Evolutionary conservation across 2,888 invertebrate species (phyloP), one percentile per base, ranked within the genome.

Genomic region (Harpalus rufipes): DNA sequence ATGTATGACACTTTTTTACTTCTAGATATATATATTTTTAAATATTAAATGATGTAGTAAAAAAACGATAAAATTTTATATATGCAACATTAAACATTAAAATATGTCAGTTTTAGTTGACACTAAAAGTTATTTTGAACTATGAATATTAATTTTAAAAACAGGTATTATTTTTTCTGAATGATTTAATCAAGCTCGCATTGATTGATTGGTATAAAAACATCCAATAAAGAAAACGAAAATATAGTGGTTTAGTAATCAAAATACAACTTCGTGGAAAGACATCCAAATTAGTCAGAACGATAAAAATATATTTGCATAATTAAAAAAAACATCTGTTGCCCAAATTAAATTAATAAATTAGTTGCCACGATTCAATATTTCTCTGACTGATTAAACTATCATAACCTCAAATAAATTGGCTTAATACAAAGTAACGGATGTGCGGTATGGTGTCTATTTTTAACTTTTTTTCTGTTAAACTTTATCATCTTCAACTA

Each of bases 401-500:
- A 56, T 39, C 63, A 68, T 39, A 81, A 16, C 41, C 32, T 81
- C 18, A 25, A 74, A 82, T 82, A 74, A 82, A 82, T 82, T 82
- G 59, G 72, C 68, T 65, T 82, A 82, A 82, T 72, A 82, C 32
- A 74, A 82, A 82, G 82, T 82, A 82, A 82, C 82, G 82, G 82
- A 82, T 82, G 82, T 82, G 32, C 58, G n/a, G 32, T 58, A 44
- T 44, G 51, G 58, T n/a, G 56, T 56, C 72, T 82, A 82, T 82
- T 82, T 82, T 82, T 82, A 82, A 82, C 68, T 82, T 82, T 82
- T 82, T 72, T 68, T 58, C 56, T 72, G 59, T 58, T 72, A 82
- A 76, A 83, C 76, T 83, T 83, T 83, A 83, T 83, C 61, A 83
- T 74, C 83, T 83, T 83, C 63, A 83, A 83, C 83, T 83, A 82